Base-by-base conservation (phyloP, 2,888 invertebrate species). In the Pherbina coryleti region DNA sequence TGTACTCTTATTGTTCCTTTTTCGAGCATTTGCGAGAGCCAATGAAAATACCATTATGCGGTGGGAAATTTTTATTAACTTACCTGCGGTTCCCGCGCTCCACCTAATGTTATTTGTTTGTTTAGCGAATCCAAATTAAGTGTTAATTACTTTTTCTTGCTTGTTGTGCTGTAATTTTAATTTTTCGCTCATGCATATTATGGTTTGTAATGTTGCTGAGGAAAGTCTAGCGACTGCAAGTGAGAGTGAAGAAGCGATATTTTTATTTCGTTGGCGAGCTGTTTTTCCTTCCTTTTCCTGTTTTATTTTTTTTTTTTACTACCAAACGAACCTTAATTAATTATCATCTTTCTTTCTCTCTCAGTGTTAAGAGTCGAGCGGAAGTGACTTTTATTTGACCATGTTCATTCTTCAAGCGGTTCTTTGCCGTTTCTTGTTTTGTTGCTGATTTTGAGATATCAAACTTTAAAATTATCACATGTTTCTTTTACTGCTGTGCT, bases 361-460 rank as follows among this genome's bases (percentile, higher is more conserved):
- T n/a, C n/a, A n/a, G n/a, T 19, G 28, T 70, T 25, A n/a, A 34
- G 22, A 22, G 22, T n/a, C 5, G 25, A 51, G 57, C 72, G 72
- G 72, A 72, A 72, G 72, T 72, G 72, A 28, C 74, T 74, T 62
- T 74, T 64, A 34, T 64, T 62, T 64, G 49, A 71, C 34, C 19
- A 31, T 53, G 55, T 55, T 49, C 44, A 3, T 44, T 44, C 44
- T 60, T 25, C 28, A 17, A 60, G 28, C 25, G 17, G 17, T 60
- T 60, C 17, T 9, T 55, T 11, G n/a, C 14, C 22, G 60, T 57
- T 72, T 72, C 44, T 11, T 37, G 37, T 37, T 44, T 57, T 31
- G 22, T 44, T 34, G 60, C 60, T 72, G 72, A 72, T 60, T 72
- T 72, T 37, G 37, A 37, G 57, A 60, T 57, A 37, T 60, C 37